Evolutionary conservation across 2,888 invertebrate genomes (phyloP).

Genomic region (Hetaerina titia): DNA sequence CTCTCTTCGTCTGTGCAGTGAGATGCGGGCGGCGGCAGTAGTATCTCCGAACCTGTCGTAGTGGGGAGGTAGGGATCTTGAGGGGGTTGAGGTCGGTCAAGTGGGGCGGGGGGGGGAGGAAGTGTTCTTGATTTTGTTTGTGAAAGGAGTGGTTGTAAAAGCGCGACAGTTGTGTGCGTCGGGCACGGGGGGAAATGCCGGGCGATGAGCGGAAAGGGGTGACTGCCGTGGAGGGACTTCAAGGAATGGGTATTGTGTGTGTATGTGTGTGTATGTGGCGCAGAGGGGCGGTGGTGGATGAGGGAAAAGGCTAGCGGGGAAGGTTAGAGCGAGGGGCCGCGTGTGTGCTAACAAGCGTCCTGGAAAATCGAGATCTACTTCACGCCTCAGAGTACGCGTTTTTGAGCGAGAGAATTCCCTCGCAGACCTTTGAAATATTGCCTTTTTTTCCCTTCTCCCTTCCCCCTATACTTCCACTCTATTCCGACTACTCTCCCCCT

Average conservation of each 20-base stretch:
- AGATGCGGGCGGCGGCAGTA: neutral
- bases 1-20: neutral
- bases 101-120: neutral
- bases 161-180: neutral
- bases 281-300: neutral
- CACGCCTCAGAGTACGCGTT: conserved; percentile 22
- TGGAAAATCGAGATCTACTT: conserved; percentile 58
- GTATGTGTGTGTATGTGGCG: too few relatives aligned
- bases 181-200: neutral
- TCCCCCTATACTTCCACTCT: neutral
- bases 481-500: neutral
- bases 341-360: conserved; percentile 62
- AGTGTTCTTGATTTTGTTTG: conserved; percentile 31
- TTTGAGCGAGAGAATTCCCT: conserved; percentile 41
- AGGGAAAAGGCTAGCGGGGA: neutral
- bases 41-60: neutral
- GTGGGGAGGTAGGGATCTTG: too few relatives aligned
- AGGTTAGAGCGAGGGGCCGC: neutral
- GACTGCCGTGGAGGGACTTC: neutral
- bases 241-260: conserved; percentile 33
- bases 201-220: neutral
- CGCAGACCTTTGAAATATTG: conserved; percentile 36
- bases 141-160: conserved; percentile 7
- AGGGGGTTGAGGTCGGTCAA: too few relatives aligned
- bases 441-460: neutral